These are phyloP conservation scores for Mustela nigripes DNA, from an alignment of 2,113 vertebrate species.

Conservation along the genomic window DNA sequence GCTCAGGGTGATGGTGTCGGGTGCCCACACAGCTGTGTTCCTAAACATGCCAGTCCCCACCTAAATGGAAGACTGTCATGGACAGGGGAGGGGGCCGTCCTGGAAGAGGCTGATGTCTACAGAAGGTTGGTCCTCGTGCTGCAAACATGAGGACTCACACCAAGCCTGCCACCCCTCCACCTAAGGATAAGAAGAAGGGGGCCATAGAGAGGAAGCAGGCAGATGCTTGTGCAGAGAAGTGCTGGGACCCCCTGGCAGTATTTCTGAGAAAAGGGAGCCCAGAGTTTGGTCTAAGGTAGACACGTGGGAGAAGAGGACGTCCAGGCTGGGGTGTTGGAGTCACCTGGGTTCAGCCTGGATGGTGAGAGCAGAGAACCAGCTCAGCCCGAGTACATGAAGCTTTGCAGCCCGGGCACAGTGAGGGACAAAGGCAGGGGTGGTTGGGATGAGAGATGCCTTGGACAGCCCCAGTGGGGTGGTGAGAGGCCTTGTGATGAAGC, in stretches of 20 bases:
- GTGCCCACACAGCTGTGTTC: not conserved
- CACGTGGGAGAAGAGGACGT: not conserved
- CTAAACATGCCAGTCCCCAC: not conserved
- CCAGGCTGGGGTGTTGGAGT: not conserved
- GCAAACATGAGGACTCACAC: not conserved
- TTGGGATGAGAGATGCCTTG: accelerated
- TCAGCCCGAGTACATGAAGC: not conserved
- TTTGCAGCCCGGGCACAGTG: not conserved
- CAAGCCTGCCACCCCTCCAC: not conserved
- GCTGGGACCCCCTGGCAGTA: not conserved
- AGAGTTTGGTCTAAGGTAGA: not conserved
- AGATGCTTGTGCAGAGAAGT: not conserved
- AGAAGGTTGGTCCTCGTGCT: not conserved
- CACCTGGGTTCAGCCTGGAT: not conserved
- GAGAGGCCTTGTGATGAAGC: not conserved
- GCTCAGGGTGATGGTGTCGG: not conserved
- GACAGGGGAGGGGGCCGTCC: accelerated
- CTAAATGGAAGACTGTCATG: not conserved
- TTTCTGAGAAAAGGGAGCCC: not conserved
- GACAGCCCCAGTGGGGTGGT: not conserved
- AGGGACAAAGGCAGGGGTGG: not conserved
- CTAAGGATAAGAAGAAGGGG: no score
- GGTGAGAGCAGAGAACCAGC: not conserved
- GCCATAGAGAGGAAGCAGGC: not conserved
- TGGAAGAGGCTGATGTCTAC: not conserved